Base-by-base conservation (phyloP, 2,113 vertebrate genomes). In the Puntigrus tetrazona region DNA sequence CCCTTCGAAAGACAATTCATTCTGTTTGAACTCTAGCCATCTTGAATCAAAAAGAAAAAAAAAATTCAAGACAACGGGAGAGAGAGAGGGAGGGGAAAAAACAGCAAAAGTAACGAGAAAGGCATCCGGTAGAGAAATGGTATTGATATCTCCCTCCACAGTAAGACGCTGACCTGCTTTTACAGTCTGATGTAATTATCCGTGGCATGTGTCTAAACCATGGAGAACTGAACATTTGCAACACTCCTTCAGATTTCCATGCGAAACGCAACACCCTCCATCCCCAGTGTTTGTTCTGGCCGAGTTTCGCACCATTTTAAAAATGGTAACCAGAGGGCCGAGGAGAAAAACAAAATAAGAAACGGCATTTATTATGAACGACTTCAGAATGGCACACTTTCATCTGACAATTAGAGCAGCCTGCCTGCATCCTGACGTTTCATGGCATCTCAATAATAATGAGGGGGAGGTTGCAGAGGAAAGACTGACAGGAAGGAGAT, bases 341-440 rank as follows among this genome's bases (percentile, higher is more conserved):
- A 76, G 61, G 31, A 84, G 36, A 81, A 43, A 83, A 52, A 10
- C 22, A 43, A 59, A 85, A 78, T 31, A 85, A 41, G 70, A 77
- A 70, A 84, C 16, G 55, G 78, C 78, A 85, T 87, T 89, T 88
- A 87, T 29, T 70, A 77, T 85, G 82, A 89, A 89, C 83, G 41
- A 80, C 86, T 78, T 85, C 63, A 73, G 78, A 86, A 89, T 84
- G 38, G 47, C 45, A 80, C 77, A 72, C 31, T 61, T 85, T 86
- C 75, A 83, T 83, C 52, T 81, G 82, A 87, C 70, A 86, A 88
- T 88, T 86, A 85, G 47, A 61, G 43, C 45, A 78, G 75, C 81
- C 85, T 82, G 73, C 67, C 59, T 34, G 6, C 41, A 78, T 82
- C 41, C 34, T 78, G 84, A 80, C 27, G 45, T 74, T 87, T 72